A percentile compares a stretch with the other conserved stretches of the same genome.
Evolutionary conservation across 2,888 invertebrate species (phyloP).

Genomic region (Yponomeuta malinellus): DNA sequence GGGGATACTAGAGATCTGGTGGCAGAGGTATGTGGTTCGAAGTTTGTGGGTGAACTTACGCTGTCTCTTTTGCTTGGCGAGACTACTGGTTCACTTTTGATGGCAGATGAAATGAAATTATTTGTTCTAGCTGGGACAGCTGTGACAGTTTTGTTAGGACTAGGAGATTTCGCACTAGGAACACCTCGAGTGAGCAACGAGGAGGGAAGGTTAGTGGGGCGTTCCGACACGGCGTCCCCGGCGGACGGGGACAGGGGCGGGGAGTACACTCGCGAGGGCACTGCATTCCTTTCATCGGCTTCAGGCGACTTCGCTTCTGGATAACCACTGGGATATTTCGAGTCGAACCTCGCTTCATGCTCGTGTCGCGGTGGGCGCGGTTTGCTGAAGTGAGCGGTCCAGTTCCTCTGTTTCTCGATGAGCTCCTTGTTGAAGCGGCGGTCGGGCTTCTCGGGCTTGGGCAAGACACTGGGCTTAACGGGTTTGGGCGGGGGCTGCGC

Average conservation of each 20-base stretch:
- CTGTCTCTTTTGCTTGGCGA: conserved; percentile 47
- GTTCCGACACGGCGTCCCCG: conserved; percentile 70
- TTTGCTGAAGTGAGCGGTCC: conserved; percentile 93
- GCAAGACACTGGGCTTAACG: conserved; percentile 74
- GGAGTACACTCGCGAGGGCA: conserved; percentile 66
- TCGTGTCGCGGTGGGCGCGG: conserved; percentile 74
- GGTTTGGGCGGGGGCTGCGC: conserved; percentile 64
- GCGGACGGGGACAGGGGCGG: conserved; percentile 75
- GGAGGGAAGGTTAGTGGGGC: conserved; percentile 60
- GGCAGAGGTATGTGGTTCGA: conserved; percentile 26
- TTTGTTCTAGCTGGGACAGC: conserved; percentile 49
- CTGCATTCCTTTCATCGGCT: conserved; percentile 49
- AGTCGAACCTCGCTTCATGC: conserved; percentile 46
- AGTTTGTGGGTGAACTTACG: conserved; percentile 40
- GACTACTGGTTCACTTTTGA: conserved; percentile 40
- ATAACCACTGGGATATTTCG: conserved; percentile 49
- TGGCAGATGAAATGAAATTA: conserved; percentile 38
- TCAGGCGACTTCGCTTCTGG: conserved; percentile 62
- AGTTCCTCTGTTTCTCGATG: conserved; percentile 93
- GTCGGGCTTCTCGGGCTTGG: conserved; percentile 90
- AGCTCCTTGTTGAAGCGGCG: conserved; percentile 89
- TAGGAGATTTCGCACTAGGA: conserved; percentile 57
- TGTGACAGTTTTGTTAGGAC: conserved; percentile 57
- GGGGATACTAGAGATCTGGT: conserved; percentile 42
- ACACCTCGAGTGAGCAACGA: conserved; percentile 53